Conservation (phyloP, 2,888 invertebrate species). For the Drosophila gaucha region DNA sequence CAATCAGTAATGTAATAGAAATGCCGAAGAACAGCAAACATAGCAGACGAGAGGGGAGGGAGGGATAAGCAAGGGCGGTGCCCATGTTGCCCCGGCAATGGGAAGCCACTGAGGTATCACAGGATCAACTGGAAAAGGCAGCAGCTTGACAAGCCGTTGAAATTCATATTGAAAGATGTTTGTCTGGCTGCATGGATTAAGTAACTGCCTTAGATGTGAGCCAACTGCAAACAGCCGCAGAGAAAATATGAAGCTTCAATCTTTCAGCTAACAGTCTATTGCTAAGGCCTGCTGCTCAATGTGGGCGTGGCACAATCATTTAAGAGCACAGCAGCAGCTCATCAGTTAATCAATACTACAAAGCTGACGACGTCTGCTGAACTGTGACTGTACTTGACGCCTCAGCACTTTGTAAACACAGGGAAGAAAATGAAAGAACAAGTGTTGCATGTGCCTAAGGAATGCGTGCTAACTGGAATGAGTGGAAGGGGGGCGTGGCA, state of each 20-base stretch:
- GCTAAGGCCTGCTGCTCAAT: background rate
- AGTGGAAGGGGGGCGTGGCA: background rate
- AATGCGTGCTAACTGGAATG: too few relatives aligned
- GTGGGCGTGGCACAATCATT: background rate
- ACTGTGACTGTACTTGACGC: background rate
- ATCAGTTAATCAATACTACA: conserved; percentile 4
- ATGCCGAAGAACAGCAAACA: conserved; percentile 54
- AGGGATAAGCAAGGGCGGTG: background rate
- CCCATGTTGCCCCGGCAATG: conserved; percentile 12
- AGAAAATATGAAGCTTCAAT: too few relatives aligned
- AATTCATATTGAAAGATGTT: conserved; percentile 80
- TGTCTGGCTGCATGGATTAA: conserved; percentile 62
- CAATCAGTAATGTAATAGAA: conserved; percentile 78
- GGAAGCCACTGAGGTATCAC: conserved; percentile 30
- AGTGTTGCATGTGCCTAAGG: background rate
- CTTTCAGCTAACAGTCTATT: conserved; percentile 1
- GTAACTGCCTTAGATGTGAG: conserved; percentile 44
- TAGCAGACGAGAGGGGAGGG: background rate
- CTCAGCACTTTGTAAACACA: conserved; percentile 5
- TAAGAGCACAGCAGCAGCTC: background rate
- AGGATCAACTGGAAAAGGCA: conserved; percentile 54
- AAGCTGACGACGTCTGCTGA: conserved; percentile 3
- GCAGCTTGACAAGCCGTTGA: conserved; percentile 79
- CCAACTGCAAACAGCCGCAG: too few relatives aligned
- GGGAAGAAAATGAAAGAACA: background rate